Percentiles rank a stretch among this genome's conserved stretches.
phyloP scores from a whole-genome alignment of 2,113 vertebrate species.

The Lota lota region DNA sequence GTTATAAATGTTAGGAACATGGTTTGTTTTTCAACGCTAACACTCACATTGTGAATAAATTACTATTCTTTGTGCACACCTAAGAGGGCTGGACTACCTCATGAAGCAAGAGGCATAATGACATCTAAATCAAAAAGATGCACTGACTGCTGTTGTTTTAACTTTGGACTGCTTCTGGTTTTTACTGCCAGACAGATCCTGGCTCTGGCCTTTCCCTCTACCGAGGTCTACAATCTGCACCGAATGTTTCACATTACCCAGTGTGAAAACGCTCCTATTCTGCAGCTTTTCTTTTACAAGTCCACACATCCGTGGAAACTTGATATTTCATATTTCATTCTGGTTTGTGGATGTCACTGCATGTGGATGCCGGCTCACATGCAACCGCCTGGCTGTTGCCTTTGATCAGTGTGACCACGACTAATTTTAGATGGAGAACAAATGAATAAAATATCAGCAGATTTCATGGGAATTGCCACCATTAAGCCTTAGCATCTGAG shows the following conservation, averaged over 20 bases:
- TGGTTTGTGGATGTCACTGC: slow-evolving; percentile 98
- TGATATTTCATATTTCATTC: slow-evolving; percentile 99
- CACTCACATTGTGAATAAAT: slow-evolving; percentile 38
- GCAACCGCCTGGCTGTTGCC: slow-evolving; percentile 83
- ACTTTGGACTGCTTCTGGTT: slow-evolving; percentile 82
- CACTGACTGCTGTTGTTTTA: slow-evolving; percentile 76
- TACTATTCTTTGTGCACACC: slow-evolving; percentile 35
- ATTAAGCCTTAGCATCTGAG: slow-evolving; percentile 78
- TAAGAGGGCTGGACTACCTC: slow-evolving; percentile 27
- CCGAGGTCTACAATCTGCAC: slow-evolving; percentile 88
- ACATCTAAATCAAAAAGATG: slow-evolving; percentile 82
- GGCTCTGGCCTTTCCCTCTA: slow-evolving; percentile 85
- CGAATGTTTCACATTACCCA: slow-evolving; percentile 99
- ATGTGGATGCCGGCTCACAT: slow-evolving; percentile 96
- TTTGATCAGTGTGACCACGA: slow-evolving; percentile 96
- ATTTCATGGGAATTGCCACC: slow-evolving; percentile 98
- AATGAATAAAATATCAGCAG: slow-evolving; percentile 99
- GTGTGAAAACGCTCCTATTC: slow-evolving; percentile 99
- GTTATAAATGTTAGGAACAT: slow-evolving; percentile 25
- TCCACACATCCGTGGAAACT: slow-evolving; percentile 95
- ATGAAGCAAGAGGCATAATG: slow-evolving; percentile 53
- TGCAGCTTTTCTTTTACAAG: slow-evolving; percentile 97
- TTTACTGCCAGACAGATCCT: slow-evolving; percentile 57
- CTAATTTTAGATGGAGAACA: slow-evolving; percentile 98
- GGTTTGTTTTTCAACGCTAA: slow-evolving; percentile 44